A percentile compares a stretch with the other conserved stretches of the same genome.
phyloP scores from a whole-genome alignment of 2,797 vertebrate genomes.

The Simalia tracyae region DNA sequence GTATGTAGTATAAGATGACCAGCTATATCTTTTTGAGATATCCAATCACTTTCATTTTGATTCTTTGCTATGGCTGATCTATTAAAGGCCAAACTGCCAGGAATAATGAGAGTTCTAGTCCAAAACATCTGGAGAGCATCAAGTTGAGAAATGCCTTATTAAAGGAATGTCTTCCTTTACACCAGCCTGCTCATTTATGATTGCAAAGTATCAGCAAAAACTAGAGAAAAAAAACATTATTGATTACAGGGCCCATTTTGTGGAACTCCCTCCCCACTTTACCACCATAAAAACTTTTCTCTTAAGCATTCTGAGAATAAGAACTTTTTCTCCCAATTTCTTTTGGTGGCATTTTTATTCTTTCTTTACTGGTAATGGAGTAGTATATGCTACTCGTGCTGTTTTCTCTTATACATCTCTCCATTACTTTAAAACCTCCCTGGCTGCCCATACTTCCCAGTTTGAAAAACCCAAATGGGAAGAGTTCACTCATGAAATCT shows the following conservation, averaged over 20 bases:
- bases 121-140: background rate
- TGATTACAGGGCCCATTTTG: background rate
- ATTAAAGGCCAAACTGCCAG: background rate
- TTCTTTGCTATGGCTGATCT: background rate
- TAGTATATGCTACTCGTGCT: background rate
- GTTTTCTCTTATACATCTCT: background rate
- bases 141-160: background rate
- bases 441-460: background rate
- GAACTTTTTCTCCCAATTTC: background rate
- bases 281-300: background rate
- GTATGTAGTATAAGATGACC: background rate
- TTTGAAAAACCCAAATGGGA: background rate
- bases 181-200: background rate
- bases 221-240: background rate
- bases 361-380: background rate
- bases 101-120: background rate
- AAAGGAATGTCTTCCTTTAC: background rate
- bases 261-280: background rate
- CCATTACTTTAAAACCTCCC: background rate
- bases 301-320: background rate
- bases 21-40: background rate
- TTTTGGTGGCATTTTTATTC: background rate
- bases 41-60: background rate
- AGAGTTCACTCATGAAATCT: background rate
- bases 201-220: background rate